Base-by-base conservation (phyloP, 2,888 invertebrate genomes). In the Microdon myrmicae region DNA sequence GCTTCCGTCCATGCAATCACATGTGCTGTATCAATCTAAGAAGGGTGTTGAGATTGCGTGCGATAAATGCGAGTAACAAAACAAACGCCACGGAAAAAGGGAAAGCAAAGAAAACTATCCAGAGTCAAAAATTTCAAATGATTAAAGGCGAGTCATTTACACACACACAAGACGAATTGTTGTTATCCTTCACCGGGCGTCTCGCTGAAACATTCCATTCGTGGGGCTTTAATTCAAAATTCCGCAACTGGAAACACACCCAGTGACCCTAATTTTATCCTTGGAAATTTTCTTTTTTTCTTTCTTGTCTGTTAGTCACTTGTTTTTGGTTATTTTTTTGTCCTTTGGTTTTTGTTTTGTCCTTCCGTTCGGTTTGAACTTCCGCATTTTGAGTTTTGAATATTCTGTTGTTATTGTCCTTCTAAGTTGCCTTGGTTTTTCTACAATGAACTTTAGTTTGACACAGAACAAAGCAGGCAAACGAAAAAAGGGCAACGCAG, bases 201-300 rank as follows among this genome's bases (percentile, higher is more conserved):
- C n/a, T n/a, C n/a, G 38, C 13, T 16, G 12, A n/a, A 41, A 8
- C 16, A 16, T 23, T 39, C 44, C 17, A 13, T 44, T 55, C 39
- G 55, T 41, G 56, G 17, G 49, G 37, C 61, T 61, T 39, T 44
- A 45, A 55, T 56, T 56, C 45, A 35, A 13, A 61, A 51, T 45
- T 56, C 35, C 29, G 22, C 29, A 51, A 37, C 31, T 43, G 35
- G 68, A 67, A 69, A 72, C 76, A 73, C 76, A 74, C 76, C 76
- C 73, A 76, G 73, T 75, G 76, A 75, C 76, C 75, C 73, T 75
- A 74, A 75, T 75, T 76, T 72, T 67, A 73, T 71, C 71, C 71
- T 73, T 69, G 60, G 73, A 70, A 73, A 71, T 69, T 70, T 68
- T 69, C 69, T 48, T 34, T 47, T 31, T 43, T 53, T 59, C 64